These are phyloP conservation scores for Cephus nigrinus DNA, from an alignment of 2,888 invertebrate species.

Conservation along the genomic window DNA sequence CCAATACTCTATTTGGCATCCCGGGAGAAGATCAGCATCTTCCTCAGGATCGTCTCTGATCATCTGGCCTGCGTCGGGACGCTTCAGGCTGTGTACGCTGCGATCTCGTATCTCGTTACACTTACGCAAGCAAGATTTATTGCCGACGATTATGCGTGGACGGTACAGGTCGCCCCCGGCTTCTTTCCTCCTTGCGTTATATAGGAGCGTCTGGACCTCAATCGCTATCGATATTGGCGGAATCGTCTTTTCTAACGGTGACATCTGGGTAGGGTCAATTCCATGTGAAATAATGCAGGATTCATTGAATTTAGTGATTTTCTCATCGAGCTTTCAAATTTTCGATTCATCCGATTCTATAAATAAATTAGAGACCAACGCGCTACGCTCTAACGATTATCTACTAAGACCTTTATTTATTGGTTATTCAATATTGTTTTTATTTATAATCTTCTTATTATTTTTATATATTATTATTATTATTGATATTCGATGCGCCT, in stretches of 20 bases:
- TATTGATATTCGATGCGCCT: background rate
- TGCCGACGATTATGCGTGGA: slow-evolving; percentile 61
- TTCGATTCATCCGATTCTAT: too few species aligned
- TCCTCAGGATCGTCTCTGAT: background rate
- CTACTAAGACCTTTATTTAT: background rate
- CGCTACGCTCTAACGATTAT: background rate
- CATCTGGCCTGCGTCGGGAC: background rate
- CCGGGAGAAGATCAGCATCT: too few species aligned
- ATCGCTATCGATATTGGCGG: background rate
- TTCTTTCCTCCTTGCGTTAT: background rate
- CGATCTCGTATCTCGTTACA: slow-evolving; percentile 66
- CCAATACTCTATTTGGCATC: too few species aligned
- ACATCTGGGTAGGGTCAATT: background rate
- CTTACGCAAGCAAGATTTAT: slow-evolving; percentile 67
- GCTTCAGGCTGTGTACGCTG: slow-evolving; percentile 62
- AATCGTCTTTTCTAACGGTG: background rate
- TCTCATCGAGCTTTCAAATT: too few species aligned
- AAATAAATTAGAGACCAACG: too few species aligned
- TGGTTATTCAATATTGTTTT: background rate
- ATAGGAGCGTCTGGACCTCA: background rate
- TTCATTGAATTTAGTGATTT: background rate
- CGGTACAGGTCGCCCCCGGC: slow-evolving; percentile 27
- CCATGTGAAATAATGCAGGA: background rate
- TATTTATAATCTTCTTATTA: background rate
- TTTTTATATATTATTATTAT: background rate